Percentiles rank a stretch among this genome's conserved stretches.
Evolutionary conservation across 2,888 invertebrate species (phyloP).

Genomic region (Agrochola macilenta): DNA sequence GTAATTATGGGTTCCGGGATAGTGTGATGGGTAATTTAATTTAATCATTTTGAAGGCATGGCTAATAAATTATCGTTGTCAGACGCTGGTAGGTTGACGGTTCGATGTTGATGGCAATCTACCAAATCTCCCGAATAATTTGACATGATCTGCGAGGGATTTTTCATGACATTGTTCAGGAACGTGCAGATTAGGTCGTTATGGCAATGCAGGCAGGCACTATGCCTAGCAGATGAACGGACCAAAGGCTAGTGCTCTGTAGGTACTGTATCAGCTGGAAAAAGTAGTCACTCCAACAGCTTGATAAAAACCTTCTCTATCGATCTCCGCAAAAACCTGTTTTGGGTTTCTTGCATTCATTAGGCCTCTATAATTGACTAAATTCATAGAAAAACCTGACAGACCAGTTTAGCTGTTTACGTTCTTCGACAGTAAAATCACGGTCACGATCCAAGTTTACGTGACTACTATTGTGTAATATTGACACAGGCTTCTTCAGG

Average conservation of each 20-base stretch:
- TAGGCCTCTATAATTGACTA: slow-evolving; percentile 8
- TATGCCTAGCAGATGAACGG: background rate
- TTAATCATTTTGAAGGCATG: background rate
- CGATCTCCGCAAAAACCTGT: slow-evolving; percentile 22
- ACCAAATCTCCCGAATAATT: background rate
- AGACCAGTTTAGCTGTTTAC: slow-evolving; percentile 37
- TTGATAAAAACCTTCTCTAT: background rate
- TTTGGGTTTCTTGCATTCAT: slow-evolving; percentile 2
- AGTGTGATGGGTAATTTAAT: slow-evolving; percentile 6
- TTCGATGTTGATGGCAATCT: too few relatives aligned
- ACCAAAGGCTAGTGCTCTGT: background rate
- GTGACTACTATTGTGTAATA: slow-evolving; percentile 35
- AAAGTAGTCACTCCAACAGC: too few relatives aligned
- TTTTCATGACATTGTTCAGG: background rate
- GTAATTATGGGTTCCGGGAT: slow-evolving; percentile 27
- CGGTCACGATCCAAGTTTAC: slow-evolving; percentile 53
- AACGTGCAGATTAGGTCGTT: too few relatives aligned
- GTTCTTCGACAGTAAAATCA: slow-evolving; percentile 43
- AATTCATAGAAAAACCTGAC: slow-evolving; percentile 36
- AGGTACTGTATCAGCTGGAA: background rate
- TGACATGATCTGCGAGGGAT: background rate
- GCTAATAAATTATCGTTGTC: background rate
- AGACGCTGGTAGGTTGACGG: background rate
- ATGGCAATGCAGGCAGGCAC: background rate
- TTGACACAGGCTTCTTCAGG: slow-evolving; percentile 29